A percentile compares a stretch with the other conserved stretches of the same genome.
phyloP scores from a whole-genome alignment of 2,888 invertebrate genomes.

The Octodonta nipae region DNA sequence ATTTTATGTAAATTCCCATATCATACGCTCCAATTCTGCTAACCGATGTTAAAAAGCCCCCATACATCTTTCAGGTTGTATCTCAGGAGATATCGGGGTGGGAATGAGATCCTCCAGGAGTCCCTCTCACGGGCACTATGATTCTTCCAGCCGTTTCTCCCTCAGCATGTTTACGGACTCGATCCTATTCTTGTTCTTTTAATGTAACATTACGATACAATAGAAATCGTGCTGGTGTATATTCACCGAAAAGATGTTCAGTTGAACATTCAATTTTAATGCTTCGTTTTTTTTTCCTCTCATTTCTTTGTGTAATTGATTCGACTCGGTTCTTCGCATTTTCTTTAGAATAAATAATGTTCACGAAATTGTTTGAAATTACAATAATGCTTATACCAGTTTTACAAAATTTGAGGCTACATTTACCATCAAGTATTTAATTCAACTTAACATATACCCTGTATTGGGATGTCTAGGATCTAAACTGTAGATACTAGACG shows the following conservation, averaged over 20 bases:
- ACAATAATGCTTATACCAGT: too few species aligned
- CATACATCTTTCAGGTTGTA: conserved; percentile 31
- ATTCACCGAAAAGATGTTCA: conserved; percentile 27
- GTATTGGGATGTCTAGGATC: too few species aligned
- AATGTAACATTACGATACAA: conserved; percentile 36
- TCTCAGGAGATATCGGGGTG: conserved; percentile 31
- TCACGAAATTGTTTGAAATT: too few species aligned
- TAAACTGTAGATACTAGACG: too few species aligned
- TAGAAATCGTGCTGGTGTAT: conserved; percentile 29
- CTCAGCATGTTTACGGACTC: conserved; percentile 33
- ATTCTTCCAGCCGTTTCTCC: conserved; percentile 30
- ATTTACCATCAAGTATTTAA: too few species aligned
- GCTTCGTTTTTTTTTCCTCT: too few species aligned
- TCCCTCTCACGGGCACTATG: conserved; percentile 35
- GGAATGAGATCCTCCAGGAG: conserved; percentile 29
- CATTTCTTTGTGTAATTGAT: too few species aligned
- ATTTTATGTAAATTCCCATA: conserved; percentile 1
- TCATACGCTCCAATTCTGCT: conserved; percentile 9
- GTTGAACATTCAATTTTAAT: conserved; percentile 27
- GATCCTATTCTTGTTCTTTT: conserved; percentile 35
- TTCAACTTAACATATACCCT: too few species aligned
- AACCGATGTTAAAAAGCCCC: conserved; percentile 35
- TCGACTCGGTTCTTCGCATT: too few species aligned
- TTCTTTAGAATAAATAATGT: too few species aligned
- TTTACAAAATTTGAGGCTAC: too few species aligned